A percentile compares a stretch with the other conserved stretches of the same genome.
phyloP scores from a whole-genome alignment of 1,140 invertebrate genomes.

The Patella vulgata region DNA sequence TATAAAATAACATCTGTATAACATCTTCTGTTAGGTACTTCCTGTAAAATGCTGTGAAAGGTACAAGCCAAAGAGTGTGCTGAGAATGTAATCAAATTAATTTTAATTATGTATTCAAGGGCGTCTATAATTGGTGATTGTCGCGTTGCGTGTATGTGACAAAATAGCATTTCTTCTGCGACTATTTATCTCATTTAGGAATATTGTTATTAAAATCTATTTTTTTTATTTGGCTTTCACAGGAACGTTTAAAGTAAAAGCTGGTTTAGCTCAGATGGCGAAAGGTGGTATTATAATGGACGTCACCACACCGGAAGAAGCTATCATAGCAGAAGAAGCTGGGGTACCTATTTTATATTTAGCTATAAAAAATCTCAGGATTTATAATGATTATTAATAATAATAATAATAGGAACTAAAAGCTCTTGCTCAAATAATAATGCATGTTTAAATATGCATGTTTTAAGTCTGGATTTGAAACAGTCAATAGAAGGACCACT shows the following conservation, averaged over 20 bases:
- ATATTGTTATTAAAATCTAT: too few species aligned
- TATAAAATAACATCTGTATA: too few species aligned
- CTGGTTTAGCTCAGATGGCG: conserved; percentile 59
- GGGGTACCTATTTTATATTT: conserved; percentile 37
- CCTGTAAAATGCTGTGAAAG: too few species aligned
- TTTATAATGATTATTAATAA: background rate
- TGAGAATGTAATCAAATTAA: too few species aligned
- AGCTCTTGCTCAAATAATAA: background rate
- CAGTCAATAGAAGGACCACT: background rate
- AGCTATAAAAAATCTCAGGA: background rate
- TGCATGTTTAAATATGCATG: background rate
- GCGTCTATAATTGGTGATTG: too few species aligned
- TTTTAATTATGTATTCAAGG: too few species aligned
- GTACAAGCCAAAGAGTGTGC: too few species aligned
- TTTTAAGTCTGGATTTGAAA: background rate
- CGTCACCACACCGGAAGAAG: conserved; percentile 55
- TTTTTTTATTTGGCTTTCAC: conserved; percentile 3
- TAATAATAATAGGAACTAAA: too few species aligned
- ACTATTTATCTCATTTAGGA: too few species aligned
- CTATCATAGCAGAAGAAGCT: conserved; percentile 58
- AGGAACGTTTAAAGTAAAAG: conserved; percentile 63
- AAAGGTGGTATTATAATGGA: conserved; percentile 64
- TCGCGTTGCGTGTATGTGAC: too few species aligned
- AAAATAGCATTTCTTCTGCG: too few species aligned
- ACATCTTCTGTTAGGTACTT: too few species aligned